A percentile compares a stretch with the other conserved stretches of the same genome.
Conservation (phyloP, 2,797 vertebrate species). For the Remorina albescens region DNA sequence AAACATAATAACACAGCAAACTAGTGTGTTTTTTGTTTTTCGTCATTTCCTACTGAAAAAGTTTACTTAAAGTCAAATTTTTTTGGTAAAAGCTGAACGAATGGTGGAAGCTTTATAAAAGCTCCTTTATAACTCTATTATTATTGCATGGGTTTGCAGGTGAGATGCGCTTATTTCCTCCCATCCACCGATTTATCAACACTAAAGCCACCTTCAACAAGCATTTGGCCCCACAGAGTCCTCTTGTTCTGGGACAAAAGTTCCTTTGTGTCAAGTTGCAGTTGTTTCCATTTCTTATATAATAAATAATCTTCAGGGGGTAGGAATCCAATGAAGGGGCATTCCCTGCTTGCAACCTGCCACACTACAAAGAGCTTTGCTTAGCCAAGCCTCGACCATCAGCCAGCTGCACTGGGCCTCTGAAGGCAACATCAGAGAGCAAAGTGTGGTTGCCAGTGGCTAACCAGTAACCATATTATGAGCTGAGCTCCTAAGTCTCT, state of each 20-base stretch:
- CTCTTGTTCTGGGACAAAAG: not conserved
- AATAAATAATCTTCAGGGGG: slow-evolving; percentile 38
- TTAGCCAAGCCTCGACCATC: slow-evolving; percentile 74
- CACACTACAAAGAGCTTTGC: slow-evolving; percentile 79
- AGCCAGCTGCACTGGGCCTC: slow-evolving; percentile 82
- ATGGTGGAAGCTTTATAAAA: not conserved
- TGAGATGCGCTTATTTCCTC: slow-evolving; percentile 11
- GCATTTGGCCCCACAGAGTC: not conserved
- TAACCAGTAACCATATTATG: slow-evolving; percentile 87
- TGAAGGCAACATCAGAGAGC: slow-evolving; percentile 88
- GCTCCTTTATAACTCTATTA: not conserved
- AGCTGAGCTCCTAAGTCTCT: slow-evolving; percentile 81
- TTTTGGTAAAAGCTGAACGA: not conserved
- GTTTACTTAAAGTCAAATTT: not conserved
- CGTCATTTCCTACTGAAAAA: not conserved
- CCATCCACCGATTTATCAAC: not conserved
- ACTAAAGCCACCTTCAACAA: not conserved
- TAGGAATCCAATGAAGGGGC: slow-evolving; percentile 59
- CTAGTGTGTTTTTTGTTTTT: slow-evolving; percentile 11
- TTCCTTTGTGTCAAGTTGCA: slow-evolving; percentile 18
- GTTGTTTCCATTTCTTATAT: slow-evolving; percentile 48
- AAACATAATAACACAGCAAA: not conserved
- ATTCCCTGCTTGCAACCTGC: slow-evolving; percentile 79
- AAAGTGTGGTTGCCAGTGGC: slow-evolving; percentile 83
- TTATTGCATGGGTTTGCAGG: not conserved